Conservation (phyloP, 2,797 vertebrate genomes). For the Poecilia wingei region DNA sequence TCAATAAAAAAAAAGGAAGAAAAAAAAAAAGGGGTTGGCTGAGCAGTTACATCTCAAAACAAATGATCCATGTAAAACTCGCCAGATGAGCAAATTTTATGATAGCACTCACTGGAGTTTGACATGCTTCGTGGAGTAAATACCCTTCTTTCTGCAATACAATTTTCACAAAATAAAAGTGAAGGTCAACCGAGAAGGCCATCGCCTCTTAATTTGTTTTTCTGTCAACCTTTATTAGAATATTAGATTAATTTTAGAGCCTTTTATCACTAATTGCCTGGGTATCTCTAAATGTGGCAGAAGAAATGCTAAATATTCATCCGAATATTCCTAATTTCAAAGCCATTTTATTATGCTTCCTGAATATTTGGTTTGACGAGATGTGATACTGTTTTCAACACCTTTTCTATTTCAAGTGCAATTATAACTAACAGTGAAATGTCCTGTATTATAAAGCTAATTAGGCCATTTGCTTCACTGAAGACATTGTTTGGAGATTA, state of each 20-base stretch:
- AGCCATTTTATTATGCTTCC: slow-evolving; percentile 16
- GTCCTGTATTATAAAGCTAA: slow-evolving; percentile 80
- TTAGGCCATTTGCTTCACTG: slow-evolving; percentile 81
- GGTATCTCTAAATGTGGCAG: slow-evolving; percentile 33
- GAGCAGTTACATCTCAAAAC: slow-evolving; percentile 57
- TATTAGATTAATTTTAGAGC: slow-evolving; percentile 37
- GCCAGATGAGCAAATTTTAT: slow-evolving; percentile 49
- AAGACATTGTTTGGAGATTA: slow-evolving; percentile 82
- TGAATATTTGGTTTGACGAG: slow-evolving; percentile 38
- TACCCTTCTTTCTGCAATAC: slow-evolving; percentile 35
- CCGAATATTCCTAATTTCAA: slow-evolving; percentile 13
- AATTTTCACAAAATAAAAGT: slow-evolving; percentile 32
- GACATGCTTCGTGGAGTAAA: slow-evolving; percentile 33
- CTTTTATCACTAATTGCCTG: slow-evolving; percentile 37
- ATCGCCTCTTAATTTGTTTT: slow-evolving; percentile 38
- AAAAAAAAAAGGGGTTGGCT: neutral
- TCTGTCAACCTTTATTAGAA: slow-evolving; percentile 21
- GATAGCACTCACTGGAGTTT: slow-evolving; percentile 33
- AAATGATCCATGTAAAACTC: slow-evolving; percentile 50
- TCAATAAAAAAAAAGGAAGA: slow-evolving; percentile 48
- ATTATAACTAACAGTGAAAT: slow-evolving; percentile 57
- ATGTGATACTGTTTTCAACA: slow-evolving; percentile 26
- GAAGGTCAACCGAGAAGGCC: slow-evolving; percentile 55
- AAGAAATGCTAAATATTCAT: slow-evolving; percentile 14
- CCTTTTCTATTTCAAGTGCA: slow-evolving; percentile 32